A percentile compares a stretch with the other conserved stretches of the same genome.
Conservation (phyloP, 1,140 invertebrate species). For the Pantala flavescens region DNA sequence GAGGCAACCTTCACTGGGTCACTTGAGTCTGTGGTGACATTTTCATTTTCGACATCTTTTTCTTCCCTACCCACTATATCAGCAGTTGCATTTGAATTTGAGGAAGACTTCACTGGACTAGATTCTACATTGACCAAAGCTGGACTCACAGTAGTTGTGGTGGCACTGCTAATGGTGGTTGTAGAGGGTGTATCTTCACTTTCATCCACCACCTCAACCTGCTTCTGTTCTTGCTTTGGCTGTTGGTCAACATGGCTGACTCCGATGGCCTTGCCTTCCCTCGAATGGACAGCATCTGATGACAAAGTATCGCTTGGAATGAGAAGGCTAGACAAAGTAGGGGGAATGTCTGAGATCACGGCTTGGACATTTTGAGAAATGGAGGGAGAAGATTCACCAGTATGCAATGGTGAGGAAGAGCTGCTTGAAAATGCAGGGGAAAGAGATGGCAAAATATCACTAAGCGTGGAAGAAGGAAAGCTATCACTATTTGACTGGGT, state of each 20-base stretch:
- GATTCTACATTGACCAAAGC: background rate
- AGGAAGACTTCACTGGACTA: conserved; percentile 4
- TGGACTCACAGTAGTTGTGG: background rate
- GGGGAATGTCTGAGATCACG: background rate
- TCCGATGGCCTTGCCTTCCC: background rate
- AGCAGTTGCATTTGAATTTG: background rate
- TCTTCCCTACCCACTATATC: too few species aligned
- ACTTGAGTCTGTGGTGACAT: background rate
- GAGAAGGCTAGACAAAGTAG: background rate
- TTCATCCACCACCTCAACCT: background rate
- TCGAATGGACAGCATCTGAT: background rate
- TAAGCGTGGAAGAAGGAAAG: background rate
- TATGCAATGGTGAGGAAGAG: background rate
- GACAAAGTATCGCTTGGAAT: background rate
- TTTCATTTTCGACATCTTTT: too few species aligned
- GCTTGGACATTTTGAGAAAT: background rate
- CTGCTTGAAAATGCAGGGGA: background rate
- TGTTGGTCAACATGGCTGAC: background rate
- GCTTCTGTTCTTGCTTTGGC: background rate
- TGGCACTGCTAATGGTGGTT: too few species aligned
- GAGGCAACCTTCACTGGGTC: background rate
- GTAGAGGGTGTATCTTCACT: background rate
- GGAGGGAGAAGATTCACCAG: background rate
- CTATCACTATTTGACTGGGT: background rate
- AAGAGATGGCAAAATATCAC: background rate